A percentile compares a stretch with the other conserved stretches of the same genome.
phyloP scores from a whole-genome alignment of 2,113 vertebrate species.

The Pluvialis apricaria region DNA sequence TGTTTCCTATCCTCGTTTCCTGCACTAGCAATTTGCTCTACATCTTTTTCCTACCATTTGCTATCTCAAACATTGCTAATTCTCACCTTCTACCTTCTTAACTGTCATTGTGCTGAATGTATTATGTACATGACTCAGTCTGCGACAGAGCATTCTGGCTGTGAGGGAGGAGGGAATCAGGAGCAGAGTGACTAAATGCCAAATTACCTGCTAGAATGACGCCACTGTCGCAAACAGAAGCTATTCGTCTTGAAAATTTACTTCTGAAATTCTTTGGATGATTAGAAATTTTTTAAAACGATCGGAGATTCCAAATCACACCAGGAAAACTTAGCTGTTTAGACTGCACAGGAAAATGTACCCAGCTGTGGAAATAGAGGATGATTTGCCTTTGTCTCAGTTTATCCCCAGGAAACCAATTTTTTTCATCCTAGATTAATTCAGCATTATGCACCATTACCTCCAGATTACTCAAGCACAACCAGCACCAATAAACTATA shows the following conservation, averaged over 20 bases:
- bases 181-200: neutral
- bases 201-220: neutral
- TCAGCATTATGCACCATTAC: conserved; percentile 73
- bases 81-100: neutral
- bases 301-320: neutral
- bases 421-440: conserved; percentile 73
- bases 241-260: neutral
- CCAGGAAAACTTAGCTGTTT: neutral
- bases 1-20: neutral
- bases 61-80: neutral
- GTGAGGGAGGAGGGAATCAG: neutral
- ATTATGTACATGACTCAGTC: neutral
- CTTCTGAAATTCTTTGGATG: neutral
- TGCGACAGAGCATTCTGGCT: rapidly evolving
- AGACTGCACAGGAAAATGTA: neutral
- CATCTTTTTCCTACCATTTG: neutral
- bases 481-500: conserved; percentile 71
- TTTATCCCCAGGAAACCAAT: conserved; percentile 67
- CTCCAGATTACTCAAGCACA: conserved; percentile 71
- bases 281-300: neutral
- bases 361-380: conserved; percentile 33
- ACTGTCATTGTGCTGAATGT: neutral
- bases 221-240: neutral
- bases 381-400: conserved; percentile 60
- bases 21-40: neutral